Evolutionary conservation across 2,888 invertebrate species (phyloP), one percentile per base, ranked within the genome.

Genomic region (Erebia aethiops): DNA sequence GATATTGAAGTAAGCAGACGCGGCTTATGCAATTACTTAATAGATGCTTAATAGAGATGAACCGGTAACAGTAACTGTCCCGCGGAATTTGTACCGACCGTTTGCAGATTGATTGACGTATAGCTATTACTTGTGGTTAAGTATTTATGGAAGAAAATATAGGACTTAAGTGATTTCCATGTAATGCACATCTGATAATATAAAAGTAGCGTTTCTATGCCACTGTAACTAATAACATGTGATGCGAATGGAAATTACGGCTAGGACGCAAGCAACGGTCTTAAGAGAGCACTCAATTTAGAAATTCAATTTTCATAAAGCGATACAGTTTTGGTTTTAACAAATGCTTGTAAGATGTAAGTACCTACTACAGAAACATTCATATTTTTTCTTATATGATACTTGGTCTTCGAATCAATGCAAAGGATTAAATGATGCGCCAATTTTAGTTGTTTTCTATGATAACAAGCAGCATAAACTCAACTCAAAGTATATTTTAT

Each of bases 91-190:
- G 65, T 63, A 84, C 84, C 86, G 82, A 79, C 79, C 80, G 83
- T 84, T 82, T 80, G 76, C 77, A 77, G 76, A 82, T 81, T 79
- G 82, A 80, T 77, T 79, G 71, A 62, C 71, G 64, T 21, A 51
- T 11, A 16, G 52, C 41, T 4, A 56, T 56, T 56, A 41, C 56
- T 56, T 66, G 66, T 57, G 56, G 56, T 65, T 43, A 61, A 61
- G 60, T 60, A 43, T 60, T 60, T 60, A 60, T 60, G 41, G 60
- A 16, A 10, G 43, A 18, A 61, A 61, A 61, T 61, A 43, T 60
- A 60, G 60, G 43, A 18, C 41, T 13, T 18, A 61, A 26, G 21
- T 21, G 62, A 62, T 62, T 62, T 62, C 49, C 46, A 62, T 62
- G 62, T 18, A 49, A 11, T 18, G 41, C 3, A 43, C 16, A 16